phyloP scores from a whole-genome alignment of 1,140 invertebrate species.

The Pentalonia nigronervosa region DNA sequence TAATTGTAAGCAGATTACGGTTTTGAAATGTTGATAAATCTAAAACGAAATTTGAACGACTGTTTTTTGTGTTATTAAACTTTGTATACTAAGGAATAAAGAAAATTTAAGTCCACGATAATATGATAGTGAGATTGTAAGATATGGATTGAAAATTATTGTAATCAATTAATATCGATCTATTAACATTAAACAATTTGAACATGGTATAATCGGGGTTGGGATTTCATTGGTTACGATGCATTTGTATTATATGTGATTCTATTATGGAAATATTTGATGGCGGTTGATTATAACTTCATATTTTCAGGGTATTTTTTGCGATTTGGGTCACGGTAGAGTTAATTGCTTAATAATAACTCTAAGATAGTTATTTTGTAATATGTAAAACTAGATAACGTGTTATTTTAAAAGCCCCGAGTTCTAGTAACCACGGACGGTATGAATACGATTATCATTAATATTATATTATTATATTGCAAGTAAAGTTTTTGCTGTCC shows the following conservation, averaged over 20 bases:
- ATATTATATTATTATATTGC: not conserved
- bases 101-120: not conserved
- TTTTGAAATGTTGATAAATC: not conserved
- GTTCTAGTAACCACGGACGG: not conserved
- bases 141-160: not conserved
- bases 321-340: not conserved
- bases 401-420: not conserved
- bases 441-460: not conserved
- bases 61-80: not conserved
- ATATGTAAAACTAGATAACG: not conserved
- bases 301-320: not conserved
- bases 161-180: not conserved
- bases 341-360: not conserved
- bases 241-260: not conserved
- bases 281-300: not conserved
- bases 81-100: not conserved
- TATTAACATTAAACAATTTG: not conserved
- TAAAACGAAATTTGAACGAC: not conserved
- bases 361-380: not conserved
- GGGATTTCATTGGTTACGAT: not conserved
- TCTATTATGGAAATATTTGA: not conserved
- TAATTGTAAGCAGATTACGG: not conserved
- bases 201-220: too few species aligned
- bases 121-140: not conserved
- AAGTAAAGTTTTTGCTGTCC: not conserved